A percentile compares a stretch with the other conserved stretches of the same genome.
Evolutionary conservation across 2,888 invertebrate species (phyloP).

Genomic region (Eupeodes luniger): DNA sequence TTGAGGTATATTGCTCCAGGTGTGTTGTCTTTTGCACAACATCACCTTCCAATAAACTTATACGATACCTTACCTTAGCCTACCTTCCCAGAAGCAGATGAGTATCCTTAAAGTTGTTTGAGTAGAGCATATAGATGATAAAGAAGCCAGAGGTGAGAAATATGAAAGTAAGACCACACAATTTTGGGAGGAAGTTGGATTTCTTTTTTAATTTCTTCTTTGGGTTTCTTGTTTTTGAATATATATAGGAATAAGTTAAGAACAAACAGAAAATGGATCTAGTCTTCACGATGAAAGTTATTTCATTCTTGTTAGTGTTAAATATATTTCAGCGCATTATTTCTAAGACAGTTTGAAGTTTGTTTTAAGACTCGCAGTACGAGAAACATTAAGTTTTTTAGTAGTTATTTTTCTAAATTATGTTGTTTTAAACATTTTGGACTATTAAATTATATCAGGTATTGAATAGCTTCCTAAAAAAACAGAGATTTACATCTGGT

Average conservation of each 20-base stretch:
- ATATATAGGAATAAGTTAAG: neutral
- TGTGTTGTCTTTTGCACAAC: slow-evolving; percentile 49
- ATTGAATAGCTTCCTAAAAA: no score
- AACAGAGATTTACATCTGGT: no score
- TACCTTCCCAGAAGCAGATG: no score
- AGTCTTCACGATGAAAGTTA: neutral
- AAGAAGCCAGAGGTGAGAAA: neutral
- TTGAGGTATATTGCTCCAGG: slow-evolving; percentile 56
- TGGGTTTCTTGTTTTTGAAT: neutral
- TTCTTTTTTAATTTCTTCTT: slow-evolving; percentile 5
- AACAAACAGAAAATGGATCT: slow-evolving; percentile 9
- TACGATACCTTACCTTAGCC: no score
- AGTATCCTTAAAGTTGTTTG: no score
- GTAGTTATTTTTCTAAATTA: no score
- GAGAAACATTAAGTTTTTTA: neutral
- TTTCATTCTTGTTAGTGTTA: neutral
- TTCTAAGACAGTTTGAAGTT: neutral
- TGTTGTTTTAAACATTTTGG: no score
- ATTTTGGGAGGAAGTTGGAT: neutral
- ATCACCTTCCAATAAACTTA: slow-evolving; percentile 52
- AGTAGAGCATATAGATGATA: neutral
- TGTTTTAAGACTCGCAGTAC: neutral
- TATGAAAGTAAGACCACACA: neutral
- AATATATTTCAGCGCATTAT: slow-evolving; percentile 13
- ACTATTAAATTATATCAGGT: no score